Evolutionary conservation across 2,888 invertebrate genomes (phyloP).

Genomic region (Papilio protenor): DNA sequence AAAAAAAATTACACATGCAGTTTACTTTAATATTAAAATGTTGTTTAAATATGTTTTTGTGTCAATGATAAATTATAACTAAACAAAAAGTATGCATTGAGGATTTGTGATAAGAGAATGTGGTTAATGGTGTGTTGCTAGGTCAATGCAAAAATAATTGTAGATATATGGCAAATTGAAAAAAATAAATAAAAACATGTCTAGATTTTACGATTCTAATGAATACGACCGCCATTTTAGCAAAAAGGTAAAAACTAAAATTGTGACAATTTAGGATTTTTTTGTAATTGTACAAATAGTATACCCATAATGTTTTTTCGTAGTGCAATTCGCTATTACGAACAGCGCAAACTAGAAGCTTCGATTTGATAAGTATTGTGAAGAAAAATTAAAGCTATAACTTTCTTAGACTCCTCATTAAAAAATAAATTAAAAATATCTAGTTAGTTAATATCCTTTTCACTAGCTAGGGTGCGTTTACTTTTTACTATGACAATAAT

Average conservation of each 20-base stretch:
- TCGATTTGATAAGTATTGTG: too few species aligned
- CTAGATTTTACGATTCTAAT: not conserved
- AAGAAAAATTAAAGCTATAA: too few species aligned
- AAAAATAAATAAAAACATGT: not conserved
- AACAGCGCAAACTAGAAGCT: too few species aligned
- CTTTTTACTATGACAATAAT: too few species aligned
- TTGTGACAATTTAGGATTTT: too few species aligned
- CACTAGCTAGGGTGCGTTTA: too few species aligned
- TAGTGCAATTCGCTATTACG: too few species aligned
- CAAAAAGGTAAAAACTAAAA: not conserved
- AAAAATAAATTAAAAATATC: too few species aligned
- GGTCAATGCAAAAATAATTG: not conserved
- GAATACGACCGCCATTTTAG: not conserved
- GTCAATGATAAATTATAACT: slow-evolving; percentile 3
- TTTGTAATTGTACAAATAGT: too few species aligned
- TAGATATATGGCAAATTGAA: not conserved
- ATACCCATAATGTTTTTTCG: too few species aligned
- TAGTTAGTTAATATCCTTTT: too few species aligned
- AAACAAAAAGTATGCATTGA: not conserved
- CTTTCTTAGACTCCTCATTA: too few species aligned
- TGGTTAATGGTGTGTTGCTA: not conserved
- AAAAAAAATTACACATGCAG: not conserved
- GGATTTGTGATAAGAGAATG: slow-evolving; percentile 1
- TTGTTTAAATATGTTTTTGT: not conserved
- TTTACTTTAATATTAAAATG: not conserved